A percentile compares a stretch with the other conserved stretches of the same genome.
phyloP scores from a whole-genome alignment of 2,888 invertebrate species.

The Sycophila texana region DNA sequence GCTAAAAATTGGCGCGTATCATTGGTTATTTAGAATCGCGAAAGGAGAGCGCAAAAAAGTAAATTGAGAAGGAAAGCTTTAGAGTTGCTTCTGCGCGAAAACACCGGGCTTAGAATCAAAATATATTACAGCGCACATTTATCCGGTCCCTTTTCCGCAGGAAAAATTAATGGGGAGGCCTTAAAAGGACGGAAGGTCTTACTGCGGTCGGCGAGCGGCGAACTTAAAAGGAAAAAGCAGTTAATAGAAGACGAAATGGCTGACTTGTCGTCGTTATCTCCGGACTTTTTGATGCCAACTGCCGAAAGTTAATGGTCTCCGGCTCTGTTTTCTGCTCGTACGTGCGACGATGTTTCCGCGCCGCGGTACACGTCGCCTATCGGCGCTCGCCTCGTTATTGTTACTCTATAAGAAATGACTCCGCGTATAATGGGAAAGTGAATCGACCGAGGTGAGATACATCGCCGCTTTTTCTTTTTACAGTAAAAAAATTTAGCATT shows the following conservation, averaged over 20 bases:
- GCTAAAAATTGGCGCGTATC: too few relatives aligned
- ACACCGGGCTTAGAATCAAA: conserved; percentile 16
- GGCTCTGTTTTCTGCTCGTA: not conserved
- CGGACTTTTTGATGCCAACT: not conserved
- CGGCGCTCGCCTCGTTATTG: conserved; percentile 8
- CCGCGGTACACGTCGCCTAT: conserved; percentile 11
- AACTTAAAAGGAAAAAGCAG: conserved; percentile 36
- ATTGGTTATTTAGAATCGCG: not conserved
- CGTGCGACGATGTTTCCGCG: not conserved
- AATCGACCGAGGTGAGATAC: not conserved
- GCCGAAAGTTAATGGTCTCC: conserved; percentile 12
- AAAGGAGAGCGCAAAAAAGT: not conserved
- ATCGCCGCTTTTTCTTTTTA: not conserved
- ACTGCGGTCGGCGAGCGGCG: conserved; percentile 3
- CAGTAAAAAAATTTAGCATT: too few relatives aligned
- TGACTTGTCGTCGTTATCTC: conserved; percentile 1
- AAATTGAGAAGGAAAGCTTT: too few relatives aligned
- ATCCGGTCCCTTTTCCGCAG: not conserved
- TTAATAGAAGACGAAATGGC: conserved; percentile 34
- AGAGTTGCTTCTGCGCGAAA: not conserved
- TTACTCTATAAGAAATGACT: not conserved
- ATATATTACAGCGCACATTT: conserved; percentile 9
- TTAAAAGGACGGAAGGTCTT: conserved; percentile 17
- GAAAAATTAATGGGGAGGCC: conserved; percentile 17
- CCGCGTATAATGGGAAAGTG: not conserved